phyloP scores from a whole-genome alignment of 2,797 vertebrate species.

The Myripristis murdjan region DNA sequence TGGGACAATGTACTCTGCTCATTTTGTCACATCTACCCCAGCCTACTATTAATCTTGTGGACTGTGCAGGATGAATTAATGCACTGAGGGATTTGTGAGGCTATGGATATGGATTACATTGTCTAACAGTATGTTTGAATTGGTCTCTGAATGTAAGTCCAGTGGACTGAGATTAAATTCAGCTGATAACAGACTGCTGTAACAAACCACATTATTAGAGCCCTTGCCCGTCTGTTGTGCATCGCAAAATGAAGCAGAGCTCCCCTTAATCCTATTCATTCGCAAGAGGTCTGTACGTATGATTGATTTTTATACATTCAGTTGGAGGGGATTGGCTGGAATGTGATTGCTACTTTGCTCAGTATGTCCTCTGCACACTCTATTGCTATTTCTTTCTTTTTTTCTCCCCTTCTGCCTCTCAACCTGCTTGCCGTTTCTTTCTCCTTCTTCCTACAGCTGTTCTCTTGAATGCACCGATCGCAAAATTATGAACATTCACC shows the following conservation, averaged over 20 bases:
- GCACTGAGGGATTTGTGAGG: conserved; percentile 73
- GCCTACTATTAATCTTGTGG: conserved; percentile 78
- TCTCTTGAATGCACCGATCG: conserved; percentile 19
- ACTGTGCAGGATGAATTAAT: conserved; percentile 73
- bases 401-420: background rate
- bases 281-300: conserved; percentile 45
- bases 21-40: conserved; percentile 71
- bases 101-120: conserved; percentile 76
- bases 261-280: conserved; percentile 53
- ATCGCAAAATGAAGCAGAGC: conserved; percentile 33
- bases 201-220: conserved; percentile 59
- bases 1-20: conserved; percentile 70
- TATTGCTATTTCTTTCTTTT: conserved; percentile 1
- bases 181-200: conserved; percentile 52
- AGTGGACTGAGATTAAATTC: conserved; percentile 67
- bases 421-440: background rate
- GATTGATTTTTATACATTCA: conserved; percentile 50
- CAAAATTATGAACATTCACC: conserved; percentile 16
- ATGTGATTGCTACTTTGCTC: conserved; percentile 44
- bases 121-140: conserved; percentile 72
- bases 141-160: conserved; percentile 69
- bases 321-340: conserved; percentile 29
- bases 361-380: conserved; percentile 25
- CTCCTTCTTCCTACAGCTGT: background rate
- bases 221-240: conserved; percentile 48